Base-by-base conservation (phyloP, 2,797 vertebrate species). In the Sebastolobus altivelis region DNA sequence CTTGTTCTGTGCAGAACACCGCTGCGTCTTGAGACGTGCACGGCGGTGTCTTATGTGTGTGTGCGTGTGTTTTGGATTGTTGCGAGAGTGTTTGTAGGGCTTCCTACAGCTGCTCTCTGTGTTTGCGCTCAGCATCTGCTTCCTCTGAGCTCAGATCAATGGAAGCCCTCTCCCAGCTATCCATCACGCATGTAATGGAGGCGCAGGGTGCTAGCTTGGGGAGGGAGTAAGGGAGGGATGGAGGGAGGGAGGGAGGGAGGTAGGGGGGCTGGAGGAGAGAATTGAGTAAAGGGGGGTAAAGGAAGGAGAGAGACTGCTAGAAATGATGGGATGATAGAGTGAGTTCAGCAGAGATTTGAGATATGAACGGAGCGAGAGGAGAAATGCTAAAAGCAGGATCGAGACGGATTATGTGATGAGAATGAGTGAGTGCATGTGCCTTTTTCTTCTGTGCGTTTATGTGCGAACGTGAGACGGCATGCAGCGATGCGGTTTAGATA, bases 91-190 rank as follows among this genome's bases (percentile, higher is more conserved):
- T 91, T 89, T 85, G 84, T 76, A 73, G 73, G 77, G 80, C 65
- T 87, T 86, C 86, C 69, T 85, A 79, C 88, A 82, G 87, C 87
- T 89, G 84, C 89, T 89, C 77, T 83, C 73, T 75, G 73, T 91
- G 89, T 90, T 89, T 91, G 85, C 46, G 75, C 90, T 93, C 86
- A 89, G 92, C 91, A 92, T 93, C 91, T 92, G 92, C 91, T 90
- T 93, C 91, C 91, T 93, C 79, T 55, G 87, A 92, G 93, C 90
- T 81, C 84, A 91, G 93, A 95, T 95, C 95, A 95, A 95, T 95
- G 91, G 83, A 85, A 89, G 85, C 85, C 86, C 88, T 93, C 91
- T 93, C 88, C 85, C 81, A 86, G 91, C 92, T 87, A 95, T 95
- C 94, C 93, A 94, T 95, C 94, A 94, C 82, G 29, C 77, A 80